Conservation (phyloP, 2,888 invertebrate genomes). For the Dasysyrphus tricinctus region DNA sequence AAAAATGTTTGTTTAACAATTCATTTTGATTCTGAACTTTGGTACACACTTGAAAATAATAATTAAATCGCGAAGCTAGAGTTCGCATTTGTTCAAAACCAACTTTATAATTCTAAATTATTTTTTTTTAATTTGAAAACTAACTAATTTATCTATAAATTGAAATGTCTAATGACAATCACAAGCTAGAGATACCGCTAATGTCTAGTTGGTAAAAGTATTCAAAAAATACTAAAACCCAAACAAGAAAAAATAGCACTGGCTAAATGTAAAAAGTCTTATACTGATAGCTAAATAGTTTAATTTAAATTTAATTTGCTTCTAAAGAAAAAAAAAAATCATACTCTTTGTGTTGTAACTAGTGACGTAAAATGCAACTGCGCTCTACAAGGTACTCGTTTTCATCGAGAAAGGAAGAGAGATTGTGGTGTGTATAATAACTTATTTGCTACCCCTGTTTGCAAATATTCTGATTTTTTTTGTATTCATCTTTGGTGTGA, state of each 20-base stretch:
- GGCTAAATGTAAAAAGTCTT: background rate
- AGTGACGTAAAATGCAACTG: slow-evolving; percentile 35
- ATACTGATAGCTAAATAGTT: background rate
- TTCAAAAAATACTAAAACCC: slow-evolving; percentile 15
- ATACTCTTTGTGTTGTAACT: slow-evolving; percentile 18
- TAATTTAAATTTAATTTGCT: slow-evolving; percentile 19
- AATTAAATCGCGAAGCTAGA: slow-evolving; percentile 42
- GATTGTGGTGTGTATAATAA: background rate
- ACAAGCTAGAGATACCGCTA: background rate
- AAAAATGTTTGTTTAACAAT: slow-evolving; percentile 25
- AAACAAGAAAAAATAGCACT: slow-evolving; percentile 17
- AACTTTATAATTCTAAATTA: background rate
- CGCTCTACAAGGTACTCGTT: slow-evolving; percentile 4
- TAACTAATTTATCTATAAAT: background rate
- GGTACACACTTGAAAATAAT: slow-evolving; percentile 30
- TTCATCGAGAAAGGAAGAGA: background rate
- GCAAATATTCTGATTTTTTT: background rate
- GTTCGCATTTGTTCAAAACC: slow-evolving; percentile 40
- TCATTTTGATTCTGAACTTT: slow-evolving; percentile 46
- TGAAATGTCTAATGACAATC: background rate
- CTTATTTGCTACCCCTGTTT: background rate
- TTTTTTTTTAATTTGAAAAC: background rate
- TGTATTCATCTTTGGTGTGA: background rate
- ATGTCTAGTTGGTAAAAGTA: slow-evolving; percentile 3
- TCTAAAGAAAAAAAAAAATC: background rate